These are phyloP conservation scores for Patagioenas fasciata DNA, from an alignment of 2,113 vertebrate species.

Conservation along the genomic window DNA sequence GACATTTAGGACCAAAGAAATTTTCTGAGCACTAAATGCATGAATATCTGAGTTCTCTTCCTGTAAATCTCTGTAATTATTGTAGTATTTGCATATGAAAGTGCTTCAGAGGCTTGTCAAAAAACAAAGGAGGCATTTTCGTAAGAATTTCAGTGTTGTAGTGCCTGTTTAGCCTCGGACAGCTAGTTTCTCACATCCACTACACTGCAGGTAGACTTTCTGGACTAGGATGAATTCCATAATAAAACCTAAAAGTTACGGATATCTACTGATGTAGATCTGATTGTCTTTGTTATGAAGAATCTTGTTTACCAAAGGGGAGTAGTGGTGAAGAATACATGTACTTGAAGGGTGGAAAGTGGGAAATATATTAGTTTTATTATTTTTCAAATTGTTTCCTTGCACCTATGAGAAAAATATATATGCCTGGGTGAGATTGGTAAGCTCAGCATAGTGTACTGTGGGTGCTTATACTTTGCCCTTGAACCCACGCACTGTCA, in stretches of 20 bases:
- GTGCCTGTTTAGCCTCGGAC: neutral
- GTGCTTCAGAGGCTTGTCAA: neutral
- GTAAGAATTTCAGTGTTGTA: neutral
- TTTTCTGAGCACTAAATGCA: neutral
- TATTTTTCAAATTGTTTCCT: neutral
- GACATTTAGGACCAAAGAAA: neutral
- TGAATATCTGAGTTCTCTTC: neutral
- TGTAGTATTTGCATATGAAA: neutral
- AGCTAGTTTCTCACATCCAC: neutral
- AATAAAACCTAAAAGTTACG: neutral
- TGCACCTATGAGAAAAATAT: neutral
- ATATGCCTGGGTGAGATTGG: neutral
- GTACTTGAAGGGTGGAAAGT: neutral
- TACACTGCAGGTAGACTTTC: neutral
- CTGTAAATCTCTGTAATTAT: neutral
- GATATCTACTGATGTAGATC: neutral
- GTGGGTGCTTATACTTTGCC: neutral
- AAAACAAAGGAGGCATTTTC: neutral
- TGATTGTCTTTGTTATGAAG: neutral
- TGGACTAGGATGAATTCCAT: neutral
- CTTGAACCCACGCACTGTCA: neutral
- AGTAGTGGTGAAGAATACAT: neutral
- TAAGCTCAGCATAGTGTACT: neutral
- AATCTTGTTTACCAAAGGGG: neutral
- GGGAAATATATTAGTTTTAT: neutral